A percentile compares a stretch with the other conserved stretches of the same genome.
Evolutionary conservation across 2,888 invertebrate genomes (phyloP).

Genomic region (Axea sp.): DNA sequence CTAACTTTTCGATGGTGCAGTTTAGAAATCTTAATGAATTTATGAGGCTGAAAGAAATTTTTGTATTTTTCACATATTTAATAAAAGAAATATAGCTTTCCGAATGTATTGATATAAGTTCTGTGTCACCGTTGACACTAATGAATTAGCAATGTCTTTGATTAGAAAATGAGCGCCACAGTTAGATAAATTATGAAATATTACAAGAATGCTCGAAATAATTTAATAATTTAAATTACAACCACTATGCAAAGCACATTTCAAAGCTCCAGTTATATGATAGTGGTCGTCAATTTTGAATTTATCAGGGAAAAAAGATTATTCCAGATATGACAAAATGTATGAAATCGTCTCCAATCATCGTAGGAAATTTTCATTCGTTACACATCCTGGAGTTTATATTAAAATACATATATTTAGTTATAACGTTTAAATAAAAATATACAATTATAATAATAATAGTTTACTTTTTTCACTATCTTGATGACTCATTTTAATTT

Average conservation of each 20-base stretch:
- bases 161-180: conserved; percentile 29
- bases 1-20: conserved; percentile 6
- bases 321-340: conserved; percentile 1
- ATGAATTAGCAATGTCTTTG: neutral
- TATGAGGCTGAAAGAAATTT: conserved; percentile 1
- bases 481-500: neutral
- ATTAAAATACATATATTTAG: neutral
- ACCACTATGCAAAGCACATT: neutral
- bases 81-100: neutral
- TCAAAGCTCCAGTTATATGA: neutral
- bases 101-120: conserved; percentile 45
- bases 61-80: neutral
- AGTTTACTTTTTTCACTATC: neutral
- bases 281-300: neutral
- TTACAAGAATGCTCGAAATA: conserved; percentile 10
- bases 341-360: neutral
- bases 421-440: neutral
- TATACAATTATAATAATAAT: no score
- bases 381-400: neutral
- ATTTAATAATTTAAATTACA: conserved; percentile 14
- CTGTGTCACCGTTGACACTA: neutral
- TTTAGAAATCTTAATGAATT: neutral
- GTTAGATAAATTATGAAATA: conserved; percentile 23
- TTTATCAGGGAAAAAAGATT: neutral
- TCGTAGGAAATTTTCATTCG: neutral